phyloP scores from a whole-genome alignment of 2,888 invertebrate species.

The Leptarthrus brevirostris region DNA sequence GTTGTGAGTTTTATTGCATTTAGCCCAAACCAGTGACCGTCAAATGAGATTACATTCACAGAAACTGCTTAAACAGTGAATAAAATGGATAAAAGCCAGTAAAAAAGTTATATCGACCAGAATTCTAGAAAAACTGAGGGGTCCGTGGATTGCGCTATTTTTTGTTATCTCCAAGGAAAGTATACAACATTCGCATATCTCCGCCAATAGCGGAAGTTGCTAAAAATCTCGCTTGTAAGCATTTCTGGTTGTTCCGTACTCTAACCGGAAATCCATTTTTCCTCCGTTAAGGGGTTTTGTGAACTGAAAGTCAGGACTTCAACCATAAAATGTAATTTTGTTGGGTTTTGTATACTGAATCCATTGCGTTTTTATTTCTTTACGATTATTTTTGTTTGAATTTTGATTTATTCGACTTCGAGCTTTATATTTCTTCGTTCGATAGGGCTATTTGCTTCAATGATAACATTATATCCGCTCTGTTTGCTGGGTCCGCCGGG shows the following conservation, averaged over 20 bases:
- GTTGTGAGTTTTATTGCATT: constrained; percentile 38
- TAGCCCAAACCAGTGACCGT: not conserved
- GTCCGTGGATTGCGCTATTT: constrained; percentile 2
- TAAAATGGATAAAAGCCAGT: constrained; percentile 14
- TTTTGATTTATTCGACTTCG: constrained; percentile 23
- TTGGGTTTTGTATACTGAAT: not conserved
- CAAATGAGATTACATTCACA: constrained; percentile 9
- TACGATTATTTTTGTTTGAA: constrained; percentile 22
- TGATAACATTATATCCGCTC: constrained; percentile 36
- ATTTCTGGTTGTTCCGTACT: not conserved
- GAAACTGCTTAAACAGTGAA: constrained; percentile 11
- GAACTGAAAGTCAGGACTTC: not conserved
- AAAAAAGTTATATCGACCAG: constrained; percentile 9
- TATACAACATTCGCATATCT: not conserved
- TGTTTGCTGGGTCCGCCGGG: constrained; percentile 18
- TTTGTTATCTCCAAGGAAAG: not conserved
- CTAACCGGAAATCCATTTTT: constrained; percentile 12
- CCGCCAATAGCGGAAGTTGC: constrained; percentile 23
- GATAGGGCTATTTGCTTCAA: constrained; percentile 28
- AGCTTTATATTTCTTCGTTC: constrained; percentile 10
- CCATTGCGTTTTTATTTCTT: not conserved
- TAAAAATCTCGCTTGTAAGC: constrained; percentile 41
- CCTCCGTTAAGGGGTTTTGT: constrained; percentile 6
- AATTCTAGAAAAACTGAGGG: not conserved
- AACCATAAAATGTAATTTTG: constrained; percentile 31